Evolutionary conservation across 2,888 invertebrate genomes (phyloP).

Genomic region (Escarpia spicata): DNA sequence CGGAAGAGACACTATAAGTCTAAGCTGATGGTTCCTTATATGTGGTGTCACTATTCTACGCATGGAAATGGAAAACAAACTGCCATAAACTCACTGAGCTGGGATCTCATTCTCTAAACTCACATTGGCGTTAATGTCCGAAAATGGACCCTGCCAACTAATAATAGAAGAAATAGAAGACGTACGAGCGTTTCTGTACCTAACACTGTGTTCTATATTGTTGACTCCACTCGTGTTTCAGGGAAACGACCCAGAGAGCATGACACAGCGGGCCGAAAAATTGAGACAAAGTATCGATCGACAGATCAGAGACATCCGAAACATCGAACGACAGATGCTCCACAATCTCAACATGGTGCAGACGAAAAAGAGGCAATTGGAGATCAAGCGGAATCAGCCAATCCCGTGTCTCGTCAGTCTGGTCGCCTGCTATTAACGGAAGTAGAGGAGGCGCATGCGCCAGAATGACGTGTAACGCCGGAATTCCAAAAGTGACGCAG

Average conservation of each 20-base stretch:
- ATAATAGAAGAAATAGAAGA: too few species aligned
- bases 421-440: slow-evolving; percentile 42
- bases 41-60: too few species aligned
- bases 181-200: too few species aligned
- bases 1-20: too few species aligned
- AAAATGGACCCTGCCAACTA: too few species aligned
- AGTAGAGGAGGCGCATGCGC: slow-evolving; percentile 24
- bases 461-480: too few species aligned
- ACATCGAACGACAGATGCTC: slow-evolving; percentile 31
- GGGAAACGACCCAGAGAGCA: neutral
- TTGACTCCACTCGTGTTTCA: neutral
- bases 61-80: too few species aligned
- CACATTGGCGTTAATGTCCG: too few species aligned
- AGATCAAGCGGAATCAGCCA: slow-evolving; percentile 41
- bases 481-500: too few species aligned
- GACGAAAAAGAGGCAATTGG: slow-evolving; percentile 40
- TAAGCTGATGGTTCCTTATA: too few species aligned
- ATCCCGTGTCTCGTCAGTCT: slow-evolving; percentile 43
- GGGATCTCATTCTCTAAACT: too few species aligned
- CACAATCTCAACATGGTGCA: slow-evolving; percentile 30
- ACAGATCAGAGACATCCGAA: slow-evolving; percentile 35
- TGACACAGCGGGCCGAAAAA: slow-evolving; percentile 31
- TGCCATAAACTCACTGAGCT: too few species aligned
- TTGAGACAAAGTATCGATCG: slow-evolving; percentile 38
- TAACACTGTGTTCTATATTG: neutral